These are phyloP conservation scores for Nudaria mundana DNA, from an alignment of 2,888 invertebrate species.

Conservation along the genomic window DNA sequence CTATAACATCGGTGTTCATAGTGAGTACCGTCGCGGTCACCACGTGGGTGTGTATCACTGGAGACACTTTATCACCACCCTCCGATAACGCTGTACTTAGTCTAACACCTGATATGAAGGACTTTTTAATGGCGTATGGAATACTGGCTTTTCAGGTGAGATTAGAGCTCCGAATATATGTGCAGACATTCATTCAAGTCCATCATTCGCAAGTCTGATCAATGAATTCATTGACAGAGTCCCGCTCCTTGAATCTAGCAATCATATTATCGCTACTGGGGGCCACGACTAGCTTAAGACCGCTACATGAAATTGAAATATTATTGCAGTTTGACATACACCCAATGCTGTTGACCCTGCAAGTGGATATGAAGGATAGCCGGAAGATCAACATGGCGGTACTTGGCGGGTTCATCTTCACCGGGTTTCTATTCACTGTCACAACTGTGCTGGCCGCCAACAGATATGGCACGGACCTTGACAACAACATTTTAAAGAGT, in stretches of 20 bases:
- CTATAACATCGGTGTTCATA: constrained; percentile 83
- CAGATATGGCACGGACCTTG: constrained; percentile 83
- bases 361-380: constrained; percentile 94
- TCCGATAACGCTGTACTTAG: constrained; percentile 41
- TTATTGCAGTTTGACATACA: constrained; percentile 89
- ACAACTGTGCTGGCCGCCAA: constrained; percentile 83
- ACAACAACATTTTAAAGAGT: constrained; percentile 85
- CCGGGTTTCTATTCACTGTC: constrained; percentile 83
- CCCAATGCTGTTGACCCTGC: constrained; percentile 92
- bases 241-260: too few species aligned
- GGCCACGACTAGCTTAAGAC: not conserved
- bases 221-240: too few species aligned
- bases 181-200: too few species aligned
- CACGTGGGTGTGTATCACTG: constrained; percentile 84
- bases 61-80: constrained; percentile 58
- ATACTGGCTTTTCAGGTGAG: constrained; percentile 84
- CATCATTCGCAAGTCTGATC: too few species aligned
- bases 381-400: constrained; percentile 87
- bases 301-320: too few species aligned
- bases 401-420: constrained; percentile 84
- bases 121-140: constrained; percentile 83
- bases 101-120: constrained; percentile 65
- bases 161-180: too few species aligned
- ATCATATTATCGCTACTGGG: not conserved
- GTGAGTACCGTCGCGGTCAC: constrained; percentile 84